Conservation (phyloP, 2,113 vertebrate genomes). For the Burhinus oedicnemus region DNA sequence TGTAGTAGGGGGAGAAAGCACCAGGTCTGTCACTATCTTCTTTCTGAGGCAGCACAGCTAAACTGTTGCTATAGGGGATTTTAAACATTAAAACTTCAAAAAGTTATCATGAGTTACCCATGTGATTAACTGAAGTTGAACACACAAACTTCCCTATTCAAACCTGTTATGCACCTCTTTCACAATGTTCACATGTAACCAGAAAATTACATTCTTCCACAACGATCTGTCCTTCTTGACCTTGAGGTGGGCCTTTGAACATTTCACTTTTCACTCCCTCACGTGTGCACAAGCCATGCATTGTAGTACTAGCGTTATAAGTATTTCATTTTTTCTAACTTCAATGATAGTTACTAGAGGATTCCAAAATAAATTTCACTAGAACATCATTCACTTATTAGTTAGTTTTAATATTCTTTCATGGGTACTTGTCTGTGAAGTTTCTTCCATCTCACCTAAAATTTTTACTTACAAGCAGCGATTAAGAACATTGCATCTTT, state of each 20-base stretch:
- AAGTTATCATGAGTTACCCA: not conserved
- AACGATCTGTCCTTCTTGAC: too few relatives aligned
- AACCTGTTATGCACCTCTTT: not conserved
- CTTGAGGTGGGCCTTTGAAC: not conserved
- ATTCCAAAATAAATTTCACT: not conserved
- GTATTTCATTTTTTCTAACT: not conserved
- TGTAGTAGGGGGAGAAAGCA: not conserved
- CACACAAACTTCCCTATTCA: not conserved
- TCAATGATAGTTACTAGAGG: not conserved
- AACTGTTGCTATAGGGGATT: not conserved
- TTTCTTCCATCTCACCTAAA: not conserved
- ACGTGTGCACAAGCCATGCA: too few relatives aligned
- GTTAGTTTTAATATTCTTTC: not conserved
- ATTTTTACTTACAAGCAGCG: not conserved
- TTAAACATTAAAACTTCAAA: not conserved
- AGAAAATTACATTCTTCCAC: not conserved
- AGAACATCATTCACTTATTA: not conserved
- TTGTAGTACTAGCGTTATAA: not conserved
- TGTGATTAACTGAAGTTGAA: not conserved
- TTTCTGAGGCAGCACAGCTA: not conserved
- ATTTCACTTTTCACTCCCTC: not conserved
- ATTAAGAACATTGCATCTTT: not conserved
- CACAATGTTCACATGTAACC: not conserved
- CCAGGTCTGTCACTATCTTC: not conserved
- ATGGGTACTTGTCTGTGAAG: not conserved